Evolutionary conservation across 2,113 vertebrate genomes (phyloP).

Genomic region (Callospermophilus lateralis): DNA sequence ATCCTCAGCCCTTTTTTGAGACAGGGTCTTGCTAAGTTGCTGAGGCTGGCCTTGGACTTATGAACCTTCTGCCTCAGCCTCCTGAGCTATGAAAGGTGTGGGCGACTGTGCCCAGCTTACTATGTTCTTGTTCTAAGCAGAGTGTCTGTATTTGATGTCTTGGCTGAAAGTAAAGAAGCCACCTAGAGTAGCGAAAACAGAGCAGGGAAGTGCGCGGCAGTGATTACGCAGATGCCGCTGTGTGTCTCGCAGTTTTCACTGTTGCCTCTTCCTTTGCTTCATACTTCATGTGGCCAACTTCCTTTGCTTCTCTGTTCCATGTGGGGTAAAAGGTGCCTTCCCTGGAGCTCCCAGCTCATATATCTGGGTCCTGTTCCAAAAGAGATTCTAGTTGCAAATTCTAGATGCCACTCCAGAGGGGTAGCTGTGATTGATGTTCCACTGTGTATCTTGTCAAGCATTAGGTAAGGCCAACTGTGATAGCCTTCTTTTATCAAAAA

Average conservation of each 20-base stretch:
- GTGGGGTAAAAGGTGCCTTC: neutral
- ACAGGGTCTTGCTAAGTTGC: too few relatives aligned
- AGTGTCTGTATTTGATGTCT: neutral
- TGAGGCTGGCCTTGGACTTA: too few relatives aligned
- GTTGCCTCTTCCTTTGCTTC: neutral
- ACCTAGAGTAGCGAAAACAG: neutral
- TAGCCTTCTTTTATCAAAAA: constrained; percentile 6
- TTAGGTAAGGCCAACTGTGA: neutral
- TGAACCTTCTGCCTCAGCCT: too few relatives aligned
- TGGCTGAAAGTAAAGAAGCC: neutral
- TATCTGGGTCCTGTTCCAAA: neutral
- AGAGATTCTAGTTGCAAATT: neutral
- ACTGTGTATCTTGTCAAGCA: neutral
- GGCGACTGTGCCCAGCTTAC: too few relatives aligned
- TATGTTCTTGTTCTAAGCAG: neutral
- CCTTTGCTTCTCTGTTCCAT: neutral
- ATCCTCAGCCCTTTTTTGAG: too few relatives aligned
- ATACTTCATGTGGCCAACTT: neutral
- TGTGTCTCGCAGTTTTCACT: neutral
- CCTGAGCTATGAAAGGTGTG: too few relatives aligned
- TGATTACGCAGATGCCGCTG: neutral
- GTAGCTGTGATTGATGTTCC: neutral
- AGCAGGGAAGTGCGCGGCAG: neutral
- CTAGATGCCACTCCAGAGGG: neutral
- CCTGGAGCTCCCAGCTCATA: neutral